phyloP scores from a whole-genome alignment of 1,140 invertebrate genomes.

The Anastatus disparis region DNA sequence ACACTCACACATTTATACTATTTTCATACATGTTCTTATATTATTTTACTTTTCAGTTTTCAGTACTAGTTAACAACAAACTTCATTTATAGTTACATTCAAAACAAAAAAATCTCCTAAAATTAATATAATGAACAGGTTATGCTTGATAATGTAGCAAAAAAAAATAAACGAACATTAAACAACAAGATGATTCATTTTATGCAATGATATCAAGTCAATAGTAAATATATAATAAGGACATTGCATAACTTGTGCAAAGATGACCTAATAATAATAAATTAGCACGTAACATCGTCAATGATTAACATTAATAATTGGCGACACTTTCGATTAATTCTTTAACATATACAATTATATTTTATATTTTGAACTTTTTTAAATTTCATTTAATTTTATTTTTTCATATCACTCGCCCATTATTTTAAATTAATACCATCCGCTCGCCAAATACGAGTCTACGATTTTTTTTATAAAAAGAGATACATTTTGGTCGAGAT shows the following conservation, averaged over 20 bases:
- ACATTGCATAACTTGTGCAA: slow-evolving; percentile 7
- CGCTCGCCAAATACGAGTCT: background rate
- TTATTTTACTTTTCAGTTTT: no score
- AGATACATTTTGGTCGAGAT: slow-evolving; percentile 31
- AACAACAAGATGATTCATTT: slow-evolving; percentile 62
- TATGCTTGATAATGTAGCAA: slow-evolving; percentile 45
- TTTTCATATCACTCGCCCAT: background rate
- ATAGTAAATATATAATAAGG: slow-evolving; percentile 41
- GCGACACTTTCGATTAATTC: background rate
- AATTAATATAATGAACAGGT: slow-evolving; percentile 30
- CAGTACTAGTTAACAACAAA: slow-evolving; percentile 57
- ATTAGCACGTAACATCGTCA: slow-evolving; percentile 12
- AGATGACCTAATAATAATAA: slow-evolving; percentile 12
- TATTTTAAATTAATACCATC: background rate
- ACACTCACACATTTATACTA: background rate
- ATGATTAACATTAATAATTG: slow-evolving; percentile 19
- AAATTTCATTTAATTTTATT: background rate
- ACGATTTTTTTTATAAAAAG: background rate
- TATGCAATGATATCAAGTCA: slow-evolving; percentile 64
- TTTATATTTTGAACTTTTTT: slow-evolving; percentile 11
- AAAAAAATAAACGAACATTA: slow-evolving; percentile 53
- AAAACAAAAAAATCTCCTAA: slow-evolving; percentile 18
- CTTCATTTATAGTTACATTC: slow-evolving; percentile 31
- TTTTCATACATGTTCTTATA: slow-evolving; percentile 9
- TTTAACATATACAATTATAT: background rate